phyloP scores from a whole-genome alignment of 2,888 invertebrate species.

The Aquatica leii region DNA sequence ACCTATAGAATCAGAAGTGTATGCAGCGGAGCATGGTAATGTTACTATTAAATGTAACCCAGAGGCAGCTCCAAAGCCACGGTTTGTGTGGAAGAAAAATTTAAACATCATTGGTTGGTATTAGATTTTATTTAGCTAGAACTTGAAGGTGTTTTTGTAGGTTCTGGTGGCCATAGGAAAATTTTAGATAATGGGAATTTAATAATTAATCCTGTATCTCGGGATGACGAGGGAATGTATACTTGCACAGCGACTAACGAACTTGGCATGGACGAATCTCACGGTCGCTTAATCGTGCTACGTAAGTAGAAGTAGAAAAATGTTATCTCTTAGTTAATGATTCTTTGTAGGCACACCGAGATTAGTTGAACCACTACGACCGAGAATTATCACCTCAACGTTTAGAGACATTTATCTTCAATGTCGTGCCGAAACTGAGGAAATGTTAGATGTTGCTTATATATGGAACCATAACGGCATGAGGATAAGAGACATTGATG shows the following conservation, averaged over 20 bases:
- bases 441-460: conserved; percentile 88
- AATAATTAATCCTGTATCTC: conserved; percentile 82
- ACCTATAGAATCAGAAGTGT: conserved; percentile 88
- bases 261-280: conserved; percentile 87
- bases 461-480: conserved; percentile 92
- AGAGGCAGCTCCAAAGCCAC: conserved; percentile 91
- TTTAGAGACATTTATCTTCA: conserved; percentile 76
- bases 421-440: conserved; percentile 86
- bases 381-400: conserved; percentile 72
- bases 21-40: conserved; percentile 91
- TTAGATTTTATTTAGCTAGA: conserved; percentile 18
- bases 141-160: conserved; percentile 50
- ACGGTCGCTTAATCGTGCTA: conserved; percentile 82
- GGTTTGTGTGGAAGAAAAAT: conserved; percentile 90
- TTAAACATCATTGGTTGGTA: conserved; percentile 69
- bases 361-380: conserved; percentile 74
- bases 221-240: conserved; percentile 88
- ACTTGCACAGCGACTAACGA: conserved; percentile 86
- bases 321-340: not conserved
- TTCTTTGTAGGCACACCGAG: conserved; percentile 82
- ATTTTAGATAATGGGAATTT: conserved; percentile 88
- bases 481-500: conserved; percentile 74
- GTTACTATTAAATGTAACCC: conserved; percentile 91
- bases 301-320: conserved; percentile 67
- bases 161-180: conserved; percentile 80